These are phyloP conservation scores for Antechinus flavipes DNA, from an alignment of 2,113 vertebrate species.

Conservation along the genomic window DNA sequence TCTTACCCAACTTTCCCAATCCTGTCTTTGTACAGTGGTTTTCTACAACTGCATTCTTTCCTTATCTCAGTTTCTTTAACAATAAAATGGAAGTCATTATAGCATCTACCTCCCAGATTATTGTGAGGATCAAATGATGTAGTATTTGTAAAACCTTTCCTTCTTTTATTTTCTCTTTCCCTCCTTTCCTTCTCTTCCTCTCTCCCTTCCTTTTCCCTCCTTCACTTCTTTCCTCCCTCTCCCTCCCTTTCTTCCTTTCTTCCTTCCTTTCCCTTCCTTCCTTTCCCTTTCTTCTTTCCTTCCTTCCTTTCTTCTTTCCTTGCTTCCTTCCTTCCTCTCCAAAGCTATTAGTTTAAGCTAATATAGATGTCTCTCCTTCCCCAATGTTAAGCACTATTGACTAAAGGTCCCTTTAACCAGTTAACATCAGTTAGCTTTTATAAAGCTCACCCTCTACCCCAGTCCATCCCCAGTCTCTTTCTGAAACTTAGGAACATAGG, in stretches of 20 bases:
- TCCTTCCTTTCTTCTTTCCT: too few species aligned
- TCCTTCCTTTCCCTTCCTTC: too few species aligned
- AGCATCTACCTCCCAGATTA: background rate
- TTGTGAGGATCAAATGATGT: background rate
- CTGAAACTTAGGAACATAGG: background rate
- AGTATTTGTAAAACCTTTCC: background rate
- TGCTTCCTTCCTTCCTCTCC: background rate
- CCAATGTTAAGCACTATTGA: too few species aligned
- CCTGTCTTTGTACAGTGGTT: background rate
- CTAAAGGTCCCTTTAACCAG: too few species aligned
- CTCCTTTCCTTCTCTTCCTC: background rate
- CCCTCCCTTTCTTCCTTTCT: background rate
- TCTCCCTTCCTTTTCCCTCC: background rate
- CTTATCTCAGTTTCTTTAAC: background rate
- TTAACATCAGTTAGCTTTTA: too few species aligned
- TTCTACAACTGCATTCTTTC: background rate
- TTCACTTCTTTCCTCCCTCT: too few species aligned
- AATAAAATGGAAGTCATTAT: background rate
- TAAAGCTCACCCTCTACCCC: too few species aligned
- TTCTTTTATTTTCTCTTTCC: background rate
- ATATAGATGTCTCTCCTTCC: too few species aligned
- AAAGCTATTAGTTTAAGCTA: too few species aligned
- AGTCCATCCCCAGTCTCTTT: background rate
- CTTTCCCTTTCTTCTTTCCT: background rate
- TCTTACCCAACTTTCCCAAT: background rate